Evolutionary conservation across 2,888 invertebrate genomes (phyloP), one percentile per base, ranked within the genome.

Genomic region (Glomeris marginata): DNA sequence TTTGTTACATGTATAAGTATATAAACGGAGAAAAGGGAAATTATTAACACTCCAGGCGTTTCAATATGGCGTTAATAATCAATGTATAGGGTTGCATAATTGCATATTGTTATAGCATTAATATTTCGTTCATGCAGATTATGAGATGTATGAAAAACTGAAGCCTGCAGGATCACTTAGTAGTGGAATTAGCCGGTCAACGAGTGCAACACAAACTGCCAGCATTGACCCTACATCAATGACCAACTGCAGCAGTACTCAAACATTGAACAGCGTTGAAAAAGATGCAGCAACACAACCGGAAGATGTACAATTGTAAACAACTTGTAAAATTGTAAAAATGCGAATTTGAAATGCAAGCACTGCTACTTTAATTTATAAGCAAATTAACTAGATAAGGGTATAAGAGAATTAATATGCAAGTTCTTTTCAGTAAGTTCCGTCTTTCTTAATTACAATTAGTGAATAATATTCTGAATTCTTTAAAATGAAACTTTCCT

Each of bases 301-400:
- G n/a, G 54, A 52, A 52, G 54, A 54, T 45, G 54, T 54, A 8
- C 54, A 54, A 46, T 49, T 54, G 34, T 54, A 48, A 51, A 15
- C 40, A 28, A 8, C 28, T 28, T 8, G n/a, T n/a, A n/a, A n/a
- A n/a, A n/a, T n/a, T n/a, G n/a, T n/a, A n/a, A n/a, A n/a, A n/a
- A n/a, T n/a, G 3, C 28, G 4, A 3, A 28, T 28, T 28, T 28
- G 28, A 28, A 28, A 28, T 28, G 28, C 28, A 28, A 28, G 28
- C 28, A 28, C 28, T n/a, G n/a, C n/a, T n/a, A n/a, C n/a, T n/a
- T n/a, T n/a, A n/a, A n/a, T n/a, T n/a, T n/a, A n/a, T n/a, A n/a
- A n/a, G n/a, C n/a, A n/a, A n/a, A n/a, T n/a, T n/a, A n/a, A n/a
- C n/a, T n/a, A n/a, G n/a, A n/a, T n/a, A n/a, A n/a, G n/a, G n/a